These are phyloP conservation scores for Drosophila kanekoi DNA, from an alignment of 2,888 invertebrate species.

Conservation along the genomic window DNA sequence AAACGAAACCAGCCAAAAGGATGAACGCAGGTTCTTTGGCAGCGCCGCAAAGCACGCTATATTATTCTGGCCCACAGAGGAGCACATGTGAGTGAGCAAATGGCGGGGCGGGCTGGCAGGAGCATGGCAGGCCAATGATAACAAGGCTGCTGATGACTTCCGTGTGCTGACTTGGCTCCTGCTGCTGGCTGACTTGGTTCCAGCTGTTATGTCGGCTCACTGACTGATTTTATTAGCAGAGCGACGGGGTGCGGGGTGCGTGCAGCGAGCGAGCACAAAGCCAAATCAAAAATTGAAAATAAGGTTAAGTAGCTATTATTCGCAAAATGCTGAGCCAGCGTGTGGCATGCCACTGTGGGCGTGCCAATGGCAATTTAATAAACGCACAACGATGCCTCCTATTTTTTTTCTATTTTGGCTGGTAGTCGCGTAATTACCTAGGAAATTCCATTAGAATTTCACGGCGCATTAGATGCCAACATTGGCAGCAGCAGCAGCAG, in stretches of 20 bases:
- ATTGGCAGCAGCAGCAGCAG: constrained; percentile 12
- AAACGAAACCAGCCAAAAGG: constrained; percentile 49
- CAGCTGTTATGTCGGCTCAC: constrained; percentile 20
- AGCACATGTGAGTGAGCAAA: constrained; percentile 10
- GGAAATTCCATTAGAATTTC: constrained; percentile 79
- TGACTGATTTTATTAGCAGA: constrained; percentile 48
- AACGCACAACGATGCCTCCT: constrained; percentile 41
- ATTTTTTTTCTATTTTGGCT: constrained; percentile 15
- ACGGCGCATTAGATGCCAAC: constrained; percentile 70
- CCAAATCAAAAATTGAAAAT: constrained; percentile 80
- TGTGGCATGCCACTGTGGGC: constrained; percentile 36
- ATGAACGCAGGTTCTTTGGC: constrained; percentile 53
- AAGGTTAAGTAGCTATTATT: constrained; percentile 80
- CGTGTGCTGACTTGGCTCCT: constrained; percentile 50
- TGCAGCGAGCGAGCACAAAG: constrained; percentile 39
- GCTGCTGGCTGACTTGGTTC: constrained; percentile 46
- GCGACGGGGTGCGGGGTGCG: not conserved
- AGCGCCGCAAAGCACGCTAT: constrained; percentile 65
- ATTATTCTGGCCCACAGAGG: constrained; percentile 60
- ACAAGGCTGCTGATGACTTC: constrained; percentile 80
- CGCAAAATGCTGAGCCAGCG: constrained; percentile 54
- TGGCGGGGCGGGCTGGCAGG: not conserved
- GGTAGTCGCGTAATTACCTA: constrained; percentile 68
- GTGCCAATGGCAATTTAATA: constrained; percentile 68
- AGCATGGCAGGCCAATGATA: constrained; percentile 58